phyloP scores from a whole-genome alignment of 2,113 vertebrate genomes.

The Salvelinus fontinalis region DNA sequence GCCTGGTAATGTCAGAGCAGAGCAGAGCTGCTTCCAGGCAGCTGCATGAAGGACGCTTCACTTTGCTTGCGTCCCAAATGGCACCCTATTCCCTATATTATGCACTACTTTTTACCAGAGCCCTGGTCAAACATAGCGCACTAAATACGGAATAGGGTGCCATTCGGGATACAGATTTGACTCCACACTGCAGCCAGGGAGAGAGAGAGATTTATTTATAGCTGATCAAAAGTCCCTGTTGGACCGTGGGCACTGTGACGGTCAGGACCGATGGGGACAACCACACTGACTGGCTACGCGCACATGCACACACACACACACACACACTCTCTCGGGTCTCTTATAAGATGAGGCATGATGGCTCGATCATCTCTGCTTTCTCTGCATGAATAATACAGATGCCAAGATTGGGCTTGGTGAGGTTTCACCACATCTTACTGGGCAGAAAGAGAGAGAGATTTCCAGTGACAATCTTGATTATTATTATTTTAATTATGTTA shows the following conservation, averaged over 20 bases:
- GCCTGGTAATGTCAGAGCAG: conserved; percentile 4
- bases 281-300: conserved; percentile 11
- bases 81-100: no score
- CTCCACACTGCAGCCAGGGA: no score
- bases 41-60: conserved; percentile 28
- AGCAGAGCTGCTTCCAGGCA: conserved; percentile 13
- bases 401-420: background rate
- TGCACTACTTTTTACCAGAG: no score
- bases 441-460: background rate
- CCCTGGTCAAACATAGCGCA: no score
- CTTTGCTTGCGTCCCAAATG: background rate
- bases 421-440: background rate
- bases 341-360: no score
- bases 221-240: conserved; percentile 6
- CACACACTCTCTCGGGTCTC: no score
- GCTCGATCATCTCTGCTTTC: background rate
- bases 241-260: conserved; percentile 4
- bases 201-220: conserved; percentile 32
- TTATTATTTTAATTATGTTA: no score
- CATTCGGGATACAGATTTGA: no score
- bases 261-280: conserved; percentile 35
- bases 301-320: no score
- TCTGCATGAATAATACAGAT: background rate
- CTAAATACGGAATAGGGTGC: no score
- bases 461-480: background rate